These are phyloP conservation scores for Iselma pallidipennis DNA, from an alignment of 2,888 invertebrate genomes.

Conservation along the genomic window DNA sequence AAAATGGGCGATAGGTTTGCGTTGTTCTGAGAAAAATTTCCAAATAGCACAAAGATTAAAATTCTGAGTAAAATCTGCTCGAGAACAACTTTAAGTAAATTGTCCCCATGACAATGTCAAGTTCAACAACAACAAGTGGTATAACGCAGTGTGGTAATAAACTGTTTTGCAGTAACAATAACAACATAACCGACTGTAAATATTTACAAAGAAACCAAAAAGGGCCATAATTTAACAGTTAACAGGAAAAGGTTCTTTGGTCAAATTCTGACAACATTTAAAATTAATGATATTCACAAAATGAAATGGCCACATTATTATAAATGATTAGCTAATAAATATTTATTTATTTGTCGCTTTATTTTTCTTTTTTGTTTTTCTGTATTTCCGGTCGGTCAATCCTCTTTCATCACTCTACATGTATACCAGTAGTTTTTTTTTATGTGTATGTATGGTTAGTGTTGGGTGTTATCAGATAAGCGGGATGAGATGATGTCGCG, in stretches of 20 bases:
- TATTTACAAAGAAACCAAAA: not conserved
- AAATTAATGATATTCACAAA: not conserved
- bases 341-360: no score
- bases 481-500: no score
- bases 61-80: not conserved
- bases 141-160: not conserved
- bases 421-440: no score
- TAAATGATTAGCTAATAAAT: no score
- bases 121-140: not conserved
- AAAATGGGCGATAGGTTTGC: no score
- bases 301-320: not conserved
- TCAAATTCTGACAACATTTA: not conserved
- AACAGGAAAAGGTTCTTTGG: not conserved
- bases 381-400: no score
- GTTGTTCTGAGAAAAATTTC: no score
- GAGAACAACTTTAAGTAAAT: not conserved
- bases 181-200: not conserved
- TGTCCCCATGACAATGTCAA: slow-evolving; percentile 1
- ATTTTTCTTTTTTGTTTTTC: no score
- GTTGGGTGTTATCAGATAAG: no score
- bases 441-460: no score
- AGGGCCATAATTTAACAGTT: not conserved
- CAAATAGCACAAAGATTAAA: no score
- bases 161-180: not conserved
- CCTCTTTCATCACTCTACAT: no score